phyloP scores from a whole-genome alignment of 1,140 invertebrate genomes.

The Bombus terrestris region DNA sequence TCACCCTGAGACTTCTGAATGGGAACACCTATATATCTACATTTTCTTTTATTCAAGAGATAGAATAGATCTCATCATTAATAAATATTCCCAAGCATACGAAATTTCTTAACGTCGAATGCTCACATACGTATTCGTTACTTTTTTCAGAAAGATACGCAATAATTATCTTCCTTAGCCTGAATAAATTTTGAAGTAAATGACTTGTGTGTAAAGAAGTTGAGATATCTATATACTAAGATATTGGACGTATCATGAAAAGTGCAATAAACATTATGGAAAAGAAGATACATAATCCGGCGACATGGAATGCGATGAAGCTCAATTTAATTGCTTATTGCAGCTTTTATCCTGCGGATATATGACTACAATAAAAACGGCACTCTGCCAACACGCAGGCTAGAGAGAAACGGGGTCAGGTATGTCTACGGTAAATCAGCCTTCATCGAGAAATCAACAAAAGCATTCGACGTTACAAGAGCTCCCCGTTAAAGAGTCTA shows the following conservation, averaged over 20 bases:
- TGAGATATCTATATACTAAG: not conserved
- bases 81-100: no score
- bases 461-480: slow-evolving; percentile 47
- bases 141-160: not conserved
- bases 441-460: slow-evolving; percentile 64
- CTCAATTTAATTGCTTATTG: slow-evolving; percentile 53
- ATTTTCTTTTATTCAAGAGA: not conserved
- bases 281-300: slow-evolving; percentile 11
- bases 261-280: slow-evolving; percentile 31
- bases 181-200: not conserved
- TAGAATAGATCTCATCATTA: no score
- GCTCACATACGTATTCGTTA: not conserved
- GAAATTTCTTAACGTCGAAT: not conserved
- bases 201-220: no score
- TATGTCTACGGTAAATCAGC: slow-evolving; percentile 66
- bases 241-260: not conserved
- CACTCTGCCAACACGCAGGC: slow-evolving; percentile 62
- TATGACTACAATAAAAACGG: slow-evolving; percentile 63
- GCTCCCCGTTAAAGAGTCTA: slow-evolving; percentile 35
- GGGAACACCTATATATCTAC: not conserved
- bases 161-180: not conserved
- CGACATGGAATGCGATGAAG: slow-evolving; percentile 33
- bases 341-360: slow-evolving; percentile 58
- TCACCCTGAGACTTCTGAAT: not conserved
- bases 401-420: slow-evolving; percentile 64